Percentiles rank a stretch among this genome's conserved stretches.
phyloP scores from a whole-genome alignment of 2,888 invertebrate species.

The Tortrix viridana region DNA sequence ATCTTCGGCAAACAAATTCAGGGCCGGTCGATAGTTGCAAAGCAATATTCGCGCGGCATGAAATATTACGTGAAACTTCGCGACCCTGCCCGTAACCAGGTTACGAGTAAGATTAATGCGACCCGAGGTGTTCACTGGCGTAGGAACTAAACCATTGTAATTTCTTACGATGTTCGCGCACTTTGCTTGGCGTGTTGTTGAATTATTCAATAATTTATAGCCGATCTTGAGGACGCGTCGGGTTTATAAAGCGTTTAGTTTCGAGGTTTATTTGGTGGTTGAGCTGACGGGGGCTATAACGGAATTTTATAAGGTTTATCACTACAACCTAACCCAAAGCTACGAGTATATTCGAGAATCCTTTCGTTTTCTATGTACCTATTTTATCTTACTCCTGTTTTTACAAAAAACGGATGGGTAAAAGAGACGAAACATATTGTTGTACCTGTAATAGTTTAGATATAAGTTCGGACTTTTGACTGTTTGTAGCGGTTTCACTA shows the following conservation, averaged over 20 bases:
- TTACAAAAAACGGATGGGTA: no score
- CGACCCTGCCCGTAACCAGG: slow-evolving; percentile 46
- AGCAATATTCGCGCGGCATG: slow-evolving; percentile 37
- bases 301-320: background rate
- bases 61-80: slow-evolving; percentile 41
- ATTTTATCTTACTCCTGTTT: no score
- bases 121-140: slow-evolving; percentile 33
- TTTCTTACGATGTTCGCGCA: slow-evolving; percentile 25
- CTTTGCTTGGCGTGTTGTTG: slow-evolving; percentile 22
- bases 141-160: slow-evolving; percentile 24
- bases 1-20: slow-evolving; percentile 30
- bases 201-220: slow-evolving; percentile 34
- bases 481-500: no score
- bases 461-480: no score
- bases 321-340: no score
- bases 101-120: slow-evolving; percentile 50
- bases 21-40: slow-evolving; percentile 32
- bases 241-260: slow-evolving; percentile 25
- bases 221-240: slow-evolving; percentile 9
- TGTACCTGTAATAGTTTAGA: no score
- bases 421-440: no score
- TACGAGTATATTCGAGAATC: no score
- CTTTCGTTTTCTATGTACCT: no score
- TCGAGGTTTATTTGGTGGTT: slow-evolving; percentile 21
- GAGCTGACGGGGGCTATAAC: background rate